These are phyloP conservation scores for Brachyhypopomus occidentalis DNA, from an alignment of 2,113 vertebrate species.

Conservation along the genomic window DNA sequence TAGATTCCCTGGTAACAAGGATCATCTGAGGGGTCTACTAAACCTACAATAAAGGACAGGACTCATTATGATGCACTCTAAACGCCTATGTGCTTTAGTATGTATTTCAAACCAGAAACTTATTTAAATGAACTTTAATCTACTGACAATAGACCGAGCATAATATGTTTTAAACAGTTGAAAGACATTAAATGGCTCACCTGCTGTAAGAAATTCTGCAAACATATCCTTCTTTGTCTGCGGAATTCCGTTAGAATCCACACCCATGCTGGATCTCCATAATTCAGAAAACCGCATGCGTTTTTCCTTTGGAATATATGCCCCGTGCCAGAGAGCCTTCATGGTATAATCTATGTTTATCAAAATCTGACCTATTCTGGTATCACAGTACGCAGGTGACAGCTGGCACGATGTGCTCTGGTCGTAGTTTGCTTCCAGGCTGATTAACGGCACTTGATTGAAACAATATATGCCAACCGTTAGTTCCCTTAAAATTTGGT, in stretches of 20 bases:
- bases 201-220: conserved; percentile 70
- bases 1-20: conserved; percentile 73
- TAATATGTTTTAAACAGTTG: neutral
- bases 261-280: conserved; percentile 70
- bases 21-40: conserved; percentile 70
- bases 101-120: too few species aligned
- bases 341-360: conserved; percentile 70
- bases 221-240: conserved; percentile 67
- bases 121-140: too few species aligned
- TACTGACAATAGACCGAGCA: neutral
- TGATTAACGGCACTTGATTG: conserved; percentile 74
- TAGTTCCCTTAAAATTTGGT: conserved; percentile 75
- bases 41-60: conserved; percentile 57
- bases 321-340: conserved; percentile 78
- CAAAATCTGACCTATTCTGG: conserved; percentile 70
- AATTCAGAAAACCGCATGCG: conserved; percentile 70
- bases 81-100: too few species aligned
- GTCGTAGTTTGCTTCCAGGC: conserved; percentile 71
- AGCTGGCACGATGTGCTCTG: conserved; percentile 72
- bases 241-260: conserved; percentile 66
- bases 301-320: conserved; percentile 70
- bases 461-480: conserved; percentile 74
- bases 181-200: conserved; percentile 50
- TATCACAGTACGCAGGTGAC: conserved; percentile 74
- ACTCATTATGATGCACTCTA: neutral